Base-by-base conservation (phyloP, 2,797 vertebrate species). In the Telmatherina bonti region DNA sequence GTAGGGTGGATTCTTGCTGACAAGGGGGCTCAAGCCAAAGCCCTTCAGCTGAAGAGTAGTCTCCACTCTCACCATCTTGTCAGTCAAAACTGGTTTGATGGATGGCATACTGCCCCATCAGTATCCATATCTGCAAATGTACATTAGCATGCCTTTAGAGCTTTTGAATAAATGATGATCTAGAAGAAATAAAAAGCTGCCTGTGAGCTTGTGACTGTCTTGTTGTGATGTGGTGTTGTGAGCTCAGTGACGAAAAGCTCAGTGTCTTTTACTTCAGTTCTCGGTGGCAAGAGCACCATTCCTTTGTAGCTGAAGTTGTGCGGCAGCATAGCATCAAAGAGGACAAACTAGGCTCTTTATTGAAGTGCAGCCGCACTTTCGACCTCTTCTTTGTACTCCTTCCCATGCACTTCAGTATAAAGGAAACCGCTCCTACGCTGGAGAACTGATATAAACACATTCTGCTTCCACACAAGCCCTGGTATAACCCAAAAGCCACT, bases 301-400 rank as follows among this genome's bases (percentile, higher is more conserved):
- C 79, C 88, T 90, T 90, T 91, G 84, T 89, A 88, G 88, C 86
- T 85, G 72, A 86, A 90, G 89, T 88, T n/a, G 88, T 87, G 88
- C 61, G 78, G 86, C 83, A 75, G 86, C 85, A 78, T 74, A 82
- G 89, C 89, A 90, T 92, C 91, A 92, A 92, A 92, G 89, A 86
- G 90, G 85, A 89, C 89, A 90, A 90, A 91, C 91, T 87, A 84
- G 88, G 76, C 85, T 89, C 86, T 88, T 91, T 90, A 91, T 90
- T 90, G 90, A 90, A 90, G 91, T 86, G 89, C 72, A 85, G 86
- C 73, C 75, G 74, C 89, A 89, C 84, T 92, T 91, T 91, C 71
- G 82, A 90, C 90, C 90, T 88, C 83, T 56, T 87, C 89, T 90
- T 89, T 91, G 84, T 90, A 66, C 84, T 81, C 76, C 85, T 89